Evolutionary conservation across 2,888 invertebrate genomes (phyloP), one percentile per base, ranked within the genome.

Genomic region (Drosophila gaucha): DNA sequence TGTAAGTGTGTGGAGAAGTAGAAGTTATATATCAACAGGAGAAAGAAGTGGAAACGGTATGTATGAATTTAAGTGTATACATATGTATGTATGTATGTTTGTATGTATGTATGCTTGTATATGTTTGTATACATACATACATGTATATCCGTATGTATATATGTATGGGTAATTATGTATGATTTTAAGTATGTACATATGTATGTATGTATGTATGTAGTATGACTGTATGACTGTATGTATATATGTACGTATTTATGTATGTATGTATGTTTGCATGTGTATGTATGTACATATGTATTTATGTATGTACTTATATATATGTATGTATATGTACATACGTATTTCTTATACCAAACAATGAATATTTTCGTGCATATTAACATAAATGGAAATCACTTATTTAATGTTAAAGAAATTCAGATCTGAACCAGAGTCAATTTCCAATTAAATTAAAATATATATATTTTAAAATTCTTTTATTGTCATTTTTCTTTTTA

Each of bases 371-470:
- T n/a, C n/a, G n/a, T n/a, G n/a, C n/a, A n/a, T n/a, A n/a, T n/a
- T n/a, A n/a, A n/a, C n/a, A n/a, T n/a, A n/a, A n/a, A n/a, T n/a
- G n/a, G n/a, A n/a, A 3, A 38, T 6, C 12, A 5, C 36, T 10
- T 18, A 20, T 38, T 12, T 10, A 18, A 18, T 20, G 0, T 8
- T 1, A 22, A 41, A 41, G n/a, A 3, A 18, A 12, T 12, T 2
- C 0, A 38, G 5, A 38, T 38, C n/a, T 6, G 22, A 14, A 6
- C 41, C 4, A 5, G 16, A 10, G 30, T 2, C n/a, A n/a, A 30
- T 20, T n/a, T 8, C 30, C 28, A 46, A 46, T 46, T 30, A 46
- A 46, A 46, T 28, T 8, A 4, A 28, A 44, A 30, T 28, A 30
- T 12, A 28, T 46, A 8, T 18, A 44, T 28, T 18, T 46, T 31